phyloP scores from a whole-genome alignment of 2,888 invertebrate genomes.

The Resseliella maxima region DNA sequence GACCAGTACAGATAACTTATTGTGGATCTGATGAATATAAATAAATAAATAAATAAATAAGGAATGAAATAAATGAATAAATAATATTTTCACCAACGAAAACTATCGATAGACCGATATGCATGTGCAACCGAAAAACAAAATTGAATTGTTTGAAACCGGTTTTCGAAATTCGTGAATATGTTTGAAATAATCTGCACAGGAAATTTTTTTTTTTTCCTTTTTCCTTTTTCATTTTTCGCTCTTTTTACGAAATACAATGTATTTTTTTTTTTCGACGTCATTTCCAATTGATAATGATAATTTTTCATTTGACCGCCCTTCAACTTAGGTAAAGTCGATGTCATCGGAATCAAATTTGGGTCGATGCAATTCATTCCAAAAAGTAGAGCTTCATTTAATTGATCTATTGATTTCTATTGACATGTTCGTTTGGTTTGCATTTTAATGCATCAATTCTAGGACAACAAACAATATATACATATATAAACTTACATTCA shows the following conservation, averaged over 20 bases:
- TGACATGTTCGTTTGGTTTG: not conserved
- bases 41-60: no score
- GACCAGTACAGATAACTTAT: not conserved
- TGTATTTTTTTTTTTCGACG: not conserved
- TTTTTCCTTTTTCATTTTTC: no score
- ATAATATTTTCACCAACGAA: constrained; percentile 29
- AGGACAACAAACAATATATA: constrained; percentile 9
- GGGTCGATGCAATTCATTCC: constrained; percentile 35
- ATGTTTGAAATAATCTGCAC: not conserved
- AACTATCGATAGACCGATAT: not conserved
- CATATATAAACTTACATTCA: no score
- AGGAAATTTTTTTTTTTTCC: not conserved
- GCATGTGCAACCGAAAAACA: constrained; percentile 27
- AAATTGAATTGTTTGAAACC: not conserved
- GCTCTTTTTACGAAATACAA: constrained; percentile 8
- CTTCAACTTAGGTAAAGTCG: constrained; percentile 42
- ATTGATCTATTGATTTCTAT: constrained; percentile 53
- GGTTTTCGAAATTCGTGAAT: constrained; percentile 45
- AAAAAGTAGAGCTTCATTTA: constrained; percentile 37
- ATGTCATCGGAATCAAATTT: not conserved
- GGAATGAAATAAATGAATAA: no score
- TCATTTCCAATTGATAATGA: not conserved
- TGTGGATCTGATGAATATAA: not conserved
- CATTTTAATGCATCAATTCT: not conserved
- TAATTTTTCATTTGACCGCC: constrained; percentile 31